Base-by-base conservation (phyloP, 2,888 invertebrate species). In the Lasioglossum marginatum region DNA sequence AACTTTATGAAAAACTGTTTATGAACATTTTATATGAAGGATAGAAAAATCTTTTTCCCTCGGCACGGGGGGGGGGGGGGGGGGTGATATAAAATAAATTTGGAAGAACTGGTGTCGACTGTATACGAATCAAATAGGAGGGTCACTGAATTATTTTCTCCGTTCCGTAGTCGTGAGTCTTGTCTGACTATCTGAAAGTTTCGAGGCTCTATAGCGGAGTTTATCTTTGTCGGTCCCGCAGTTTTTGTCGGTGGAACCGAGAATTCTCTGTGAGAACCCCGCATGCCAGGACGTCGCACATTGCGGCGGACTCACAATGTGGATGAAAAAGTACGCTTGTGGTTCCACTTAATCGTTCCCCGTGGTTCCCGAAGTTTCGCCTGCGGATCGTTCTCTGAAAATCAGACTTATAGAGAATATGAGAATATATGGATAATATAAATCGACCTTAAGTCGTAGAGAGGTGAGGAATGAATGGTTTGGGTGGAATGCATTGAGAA, bases 201-300 rank as follows among this genome's bases (percentile, higher is more conserved):
- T 66, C 66, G 34, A 10, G 52, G 19, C 34, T 23, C 37, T 68
- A 68, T 34, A 37, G 37, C 68, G 14, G 34, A 70, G 87, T 87
- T 81, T 81, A 87, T 87, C 81, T 63, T 75, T 37, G 79, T 73
- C 79, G 74, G 73, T 83, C 77, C 84, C 79, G 83, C 57, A 85
- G 78, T 92, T 93, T 93, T 93, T 91, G 89, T 90, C 77, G 77
- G 31, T 27, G 87, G 81, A 79, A 85, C 83, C 88, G 76, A 89
- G 88, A 86, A 90, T 91, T 91, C 90, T 88, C 92, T 93, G 93
- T 94, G 94, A 93, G 94, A 94, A 93, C 92, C 89, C 87, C 86
- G 91, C 90, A 90, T 89, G 87, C 90, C 90, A 81, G 85, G 82
- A 85, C 91, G 93, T 92, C 92, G 92, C 93, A 94, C 93, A 93